A percentile compares a stretch with the other conserved stretches of the same genome.
These are phyloP conservation scores for Merops nubicus DNA, from an alignment of 2,113 vertebrate genomes.

Conservation along the genomic window DNA sequence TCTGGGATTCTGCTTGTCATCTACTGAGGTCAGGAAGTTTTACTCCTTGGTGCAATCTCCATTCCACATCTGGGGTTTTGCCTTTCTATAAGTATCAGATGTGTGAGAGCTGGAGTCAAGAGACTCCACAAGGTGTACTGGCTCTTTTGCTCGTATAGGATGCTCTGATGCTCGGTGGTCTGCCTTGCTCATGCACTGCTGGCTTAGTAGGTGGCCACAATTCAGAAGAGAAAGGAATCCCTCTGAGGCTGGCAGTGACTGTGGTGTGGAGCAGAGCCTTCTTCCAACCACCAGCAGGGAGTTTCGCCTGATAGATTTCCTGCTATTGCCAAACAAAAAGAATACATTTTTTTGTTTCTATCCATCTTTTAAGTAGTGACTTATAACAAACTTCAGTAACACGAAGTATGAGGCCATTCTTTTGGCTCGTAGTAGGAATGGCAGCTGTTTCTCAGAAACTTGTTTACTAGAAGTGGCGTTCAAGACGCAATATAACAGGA, in stretches of 20 bases:
- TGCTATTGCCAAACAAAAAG: background rate
- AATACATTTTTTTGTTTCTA: background rate
- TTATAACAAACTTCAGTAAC: background rate
- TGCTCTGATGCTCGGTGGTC: background rate
- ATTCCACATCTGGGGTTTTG: background rate
- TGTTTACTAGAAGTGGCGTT: background rate
- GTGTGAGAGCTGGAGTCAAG: background rate
- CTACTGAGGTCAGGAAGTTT: background rate
- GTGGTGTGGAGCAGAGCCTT: background rate
- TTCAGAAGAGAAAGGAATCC: background rate
- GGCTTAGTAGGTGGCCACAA: background rate
- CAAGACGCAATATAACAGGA: background rate
- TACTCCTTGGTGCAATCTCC: background rate
- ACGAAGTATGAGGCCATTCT: background rate
- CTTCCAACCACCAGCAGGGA: background rate
- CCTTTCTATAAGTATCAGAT: background rate
- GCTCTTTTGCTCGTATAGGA: background rate
- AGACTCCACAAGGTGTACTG: background rate
- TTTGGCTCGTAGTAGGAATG: background rate
- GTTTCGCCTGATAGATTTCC: background rate
- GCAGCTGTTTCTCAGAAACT: background rate
- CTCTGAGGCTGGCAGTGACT: rapidly evolving
- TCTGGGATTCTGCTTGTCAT: background rate
- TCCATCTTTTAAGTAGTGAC: background rate
- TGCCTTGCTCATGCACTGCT: background rate